Base-by-base conservation (phyloP, 2,113 vertebrate genomes). In the Micromys minutus region DNA sequence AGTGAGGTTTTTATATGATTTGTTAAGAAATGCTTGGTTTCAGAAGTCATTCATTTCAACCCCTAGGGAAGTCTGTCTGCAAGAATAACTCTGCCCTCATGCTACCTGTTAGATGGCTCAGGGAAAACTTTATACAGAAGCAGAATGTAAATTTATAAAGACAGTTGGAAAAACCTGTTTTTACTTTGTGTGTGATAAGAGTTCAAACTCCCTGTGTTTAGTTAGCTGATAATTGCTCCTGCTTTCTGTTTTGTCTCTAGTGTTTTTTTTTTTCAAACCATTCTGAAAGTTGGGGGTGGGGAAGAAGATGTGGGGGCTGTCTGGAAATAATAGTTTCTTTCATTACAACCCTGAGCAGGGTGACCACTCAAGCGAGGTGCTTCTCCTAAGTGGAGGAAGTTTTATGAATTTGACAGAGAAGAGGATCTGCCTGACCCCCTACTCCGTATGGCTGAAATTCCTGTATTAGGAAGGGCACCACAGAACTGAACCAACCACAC, bases 1-100 rank as follows among this genome's bases (percentile, higher is more conserved):
- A 91, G 89, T 95, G 84, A 97, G 67, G 94, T 72, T 97, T 94
- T 75, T 10, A 93, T 90, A 50, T 63, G 55, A 98, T 95, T 98
- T 97, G 83, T 92, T 77, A 97, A 96, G 95, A 97, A 87, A 65
- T 87, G 90, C 96, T 67, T 45, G 22, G 39, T 96, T 98, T 85
- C 87, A 72, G 65, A 89, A 96, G 67, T 26, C 96, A 89, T 59
- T 90, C 76, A 19, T 72, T 85, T 93, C 29, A 42, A 42, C 97
- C 93, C 95, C 71, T 10, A 67, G 47, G 81, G 86, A 7, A 2
- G 1, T 0, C 1, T 59, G 91, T 67, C 92, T 97, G 87, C 87
- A 63, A 13, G 10, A 97, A 47, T 45, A 96, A 59, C 52, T 95
- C 90, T 90, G 31, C 77, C 91, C 11, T 76, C 89, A 34, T 16